Evolutionary conservation across 2,797 vertebrate species (phyloP), one percentile per base, ranked within the genome.

Genomic region (Sarcoramphus papa): DNA sequence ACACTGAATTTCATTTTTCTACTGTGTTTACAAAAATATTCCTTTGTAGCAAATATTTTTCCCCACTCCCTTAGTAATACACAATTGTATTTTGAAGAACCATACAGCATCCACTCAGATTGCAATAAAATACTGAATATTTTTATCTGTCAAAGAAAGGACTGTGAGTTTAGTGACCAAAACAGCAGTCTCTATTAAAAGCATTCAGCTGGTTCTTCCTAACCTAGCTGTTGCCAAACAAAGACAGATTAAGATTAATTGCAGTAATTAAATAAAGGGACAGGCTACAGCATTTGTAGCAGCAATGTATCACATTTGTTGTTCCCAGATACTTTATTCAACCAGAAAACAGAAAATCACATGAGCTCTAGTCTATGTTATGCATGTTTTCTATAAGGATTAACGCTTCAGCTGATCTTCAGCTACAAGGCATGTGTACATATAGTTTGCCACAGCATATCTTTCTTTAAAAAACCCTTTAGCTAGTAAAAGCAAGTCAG

Each of bases 191-290:
- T 76, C 70, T 90, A 81, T 78, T 80, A 93, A 92, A 92, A 95
- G 48, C 84, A 83, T 88, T 93, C 94, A 92, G 62, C 50, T 92
- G 78, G 65, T 92, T 94, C 45, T 92, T 95, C 81, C 69, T 96
- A 93, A 90, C 93, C 63, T 86, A 88, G 73, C 54, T 97, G 85
- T 96, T 96, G 82, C 85, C 83, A 96, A 93, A 95, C 95, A 96
- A 92, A 97, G 88, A 82, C 85, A 96, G 95, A 97, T 96, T 94
- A 97, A 95, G 95, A 96, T 96, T 97, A 97, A 97, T 97, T 93
- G 85, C 94, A 88, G 91, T 91, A 93, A 91, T 96, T 97, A 95
- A 95, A 92, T 41, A 88, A 96, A 92, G 60, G 88, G 95, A 95
- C 87, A 97, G 63, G 74, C 75, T 95, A 93, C 93, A 94, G 69